A percentile compares a stretch with the other conserved stretches of the same genome.
phyloP scores from a whole-genome alignment of 2,888 invertebrate species.

The Sialis lutaria region DNA sequence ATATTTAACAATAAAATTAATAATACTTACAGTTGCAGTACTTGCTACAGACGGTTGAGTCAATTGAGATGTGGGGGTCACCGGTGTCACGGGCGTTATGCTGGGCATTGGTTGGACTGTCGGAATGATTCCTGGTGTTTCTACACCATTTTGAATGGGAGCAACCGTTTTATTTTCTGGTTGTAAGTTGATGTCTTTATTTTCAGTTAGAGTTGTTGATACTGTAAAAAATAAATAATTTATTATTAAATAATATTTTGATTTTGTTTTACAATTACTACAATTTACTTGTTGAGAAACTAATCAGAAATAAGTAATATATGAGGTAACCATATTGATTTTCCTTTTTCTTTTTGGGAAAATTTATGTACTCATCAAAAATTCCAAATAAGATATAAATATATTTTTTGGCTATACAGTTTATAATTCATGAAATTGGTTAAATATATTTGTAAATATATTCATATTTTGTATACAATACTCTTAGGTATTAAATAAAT shows the following conservation, averaged over 20 bases:
- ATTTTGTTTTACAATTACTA: too few species aligned
- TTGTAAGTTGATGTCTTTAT: neutral
- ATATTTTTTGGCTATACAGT: neutral
- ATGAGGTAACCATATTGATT: too few species aligned
- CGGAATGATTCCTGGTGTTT: slow-evolving; percentile 9
- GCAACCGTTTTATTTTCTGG: neutral
- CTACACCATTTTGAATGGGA: slow-evolving; percentile 13
- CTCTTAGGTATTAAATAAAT: too few species aligned
- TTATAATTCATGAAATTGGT: neutral
- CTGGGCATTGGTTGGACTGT: slow-evolving; percentile 20
- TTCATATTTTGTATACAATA: too few species aligned
- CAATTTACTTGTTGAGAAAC: too few species aligned
- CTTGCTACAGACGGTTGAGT: neutral
- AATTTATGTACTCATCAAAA: too few species aligned
- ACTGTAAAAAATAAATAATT: neutral
- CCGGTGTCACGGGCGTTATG: slow-evolving; percentile 12
- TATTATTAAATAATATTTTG: neutral
- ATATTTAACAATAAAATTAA: neutral
- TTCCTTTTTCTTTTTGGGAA: too few species aligned
- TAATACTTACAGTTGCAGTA: slow-evolving; percentile 1
- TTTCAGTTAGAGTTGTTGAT: neutral
- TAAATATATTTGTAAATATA: too few species aligned
- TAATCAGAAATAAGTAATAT: too few species aligned
- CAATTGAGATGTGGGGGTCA: neutral
- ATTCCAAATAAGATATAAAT: neutral